Evolutionary conservation across 2,113 vertebrate genomes (phyloP).

Genomic region (Microtus richardsoni): DNA sequence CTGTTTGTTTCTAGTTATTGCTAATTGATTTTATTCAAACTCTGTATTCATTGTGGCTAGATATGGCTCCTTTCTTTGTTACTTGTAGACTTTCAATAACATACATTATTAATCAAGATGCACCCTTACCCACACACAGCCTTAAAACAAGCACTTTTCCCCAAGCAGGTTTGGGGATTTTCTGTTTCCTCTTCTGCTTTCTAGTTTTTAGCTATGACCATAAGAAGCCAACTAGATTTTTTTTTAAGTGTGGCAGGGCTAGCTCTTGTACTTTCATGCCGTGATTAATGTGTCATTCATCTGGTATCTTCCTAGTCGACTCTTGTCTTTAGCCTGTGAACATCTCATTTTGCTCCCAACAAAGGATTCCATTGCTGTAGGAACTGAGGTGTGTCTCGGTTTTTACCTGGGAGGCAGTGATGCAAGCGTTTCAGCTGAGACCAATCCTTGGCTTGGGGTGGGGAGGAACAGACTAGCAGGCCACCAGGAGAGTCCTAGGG

Average conservation of each 20-base stretch:
- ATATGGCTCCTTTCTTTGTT: neutral
- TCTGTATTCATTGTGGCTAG: neutral
- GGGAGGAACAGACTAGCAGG: conserved; percentile 69
- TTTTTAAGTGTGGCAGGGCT: conserved; percentile 35
- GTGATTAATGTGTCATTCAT: conserved; percentile 75
- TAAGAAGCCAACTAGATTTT: conserved; percentile 38
- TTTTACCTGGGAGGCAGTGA: conserved; percentile 79
- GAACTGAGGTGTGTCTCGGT: conserved; percentile 79
- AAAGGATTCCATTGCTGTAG: conserved; percentile 78
- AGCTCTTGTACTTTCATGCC: conserved; percentile 33
- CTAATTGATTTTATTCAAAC: conserved; percentile 46
- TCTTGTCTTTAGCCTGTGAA: conserved; percentile 71
- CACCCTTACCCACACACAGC: neutral
- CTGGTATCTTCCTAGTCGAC: conserved; percentile 60
- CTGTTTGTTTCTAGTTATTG: neutral
- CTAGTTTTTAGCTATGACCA: neutral
- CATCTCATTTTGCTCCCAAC: conserved; percentile 69
- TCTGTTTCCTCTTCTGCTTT: conserved; percentile 39
- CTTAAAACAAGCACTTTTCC: conserved; percentile 6
- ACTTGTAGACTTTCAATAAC: neutral
- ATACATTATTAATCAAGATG: neutral
- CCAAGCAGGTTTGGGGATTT: conserved; percentile 19
- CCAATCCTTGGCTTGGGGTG: conserved; percentile 66
- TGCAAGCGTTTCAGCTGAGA: conserved; percentile 77
- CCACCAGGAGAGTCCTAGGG: neutral